Percentiles rank a stretch among this genome's conserved stretches.
These are phyloP conservation scores for Zaprionus inermis DNA, from an alignment of 1,140 invertebrate species.

Conservation along the genomic window DNA sequence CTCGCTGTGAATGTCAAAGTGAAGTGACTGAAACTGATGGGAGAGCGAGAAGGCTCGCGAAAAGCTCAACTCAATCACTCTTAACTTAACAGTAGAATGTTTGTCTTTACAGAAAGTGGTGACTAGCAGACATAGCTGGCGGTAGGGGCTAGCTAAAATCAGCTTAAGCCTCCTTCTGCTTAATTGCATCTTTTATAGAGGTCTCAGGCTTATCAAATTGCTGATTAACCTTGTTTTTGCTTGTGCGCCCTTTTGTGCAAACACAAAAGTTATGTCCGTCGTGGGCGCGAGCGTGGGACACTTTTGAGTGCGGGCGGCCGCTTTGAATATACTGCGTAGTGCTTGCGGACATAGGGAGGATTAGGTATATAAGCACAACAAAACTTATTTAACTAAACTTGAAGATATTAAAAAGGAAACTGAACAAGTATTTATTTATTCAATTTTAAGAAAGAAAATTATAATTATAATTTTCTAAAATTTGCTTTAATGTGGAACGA, in stretches of 20 bases:
- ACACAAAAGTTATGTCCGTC: slow-evolving; percentile 18
- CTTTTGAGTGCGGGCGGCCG: neutral
- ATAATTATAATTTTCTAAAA: no score
- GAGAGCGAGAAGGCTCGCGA: neutral
- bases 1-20: slow-evolving; percentile 51
- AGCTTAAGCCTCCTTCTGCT: slow-evolving; percentile 38
- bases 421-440: neutral
- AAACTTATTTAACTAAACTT: neutral
- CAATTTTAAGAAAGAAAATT: no score
- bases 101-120: neutral
- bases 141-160: neutral
- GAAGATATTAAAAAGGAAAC: neutral
- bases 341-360: neutral
- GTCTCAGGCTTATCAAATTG: slow-evolving; percentile 31
- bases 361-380: neutral
- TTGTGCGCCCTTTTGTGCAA: slow-evolving; percentile 27
- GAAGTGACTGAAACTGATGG: slow-evolving; percentile 13
- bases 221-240: slow-evolving; percentile 41
- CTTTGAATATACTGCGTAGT: neutral
- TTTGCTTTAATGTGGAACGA: neutral
- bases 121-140: slow-evolving; percentile 13
- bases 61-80: slow-evolving; percentile 2
- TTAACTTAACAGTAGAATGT: slow-evolving; percentile 3
- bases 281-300: neutral
- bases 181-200: slow-evolving; percentile 37